Evolutionary conservation across 2,113 vertebrate genomes (phyloP).

Genomic region (Platysternon megacephalum): DNA sequence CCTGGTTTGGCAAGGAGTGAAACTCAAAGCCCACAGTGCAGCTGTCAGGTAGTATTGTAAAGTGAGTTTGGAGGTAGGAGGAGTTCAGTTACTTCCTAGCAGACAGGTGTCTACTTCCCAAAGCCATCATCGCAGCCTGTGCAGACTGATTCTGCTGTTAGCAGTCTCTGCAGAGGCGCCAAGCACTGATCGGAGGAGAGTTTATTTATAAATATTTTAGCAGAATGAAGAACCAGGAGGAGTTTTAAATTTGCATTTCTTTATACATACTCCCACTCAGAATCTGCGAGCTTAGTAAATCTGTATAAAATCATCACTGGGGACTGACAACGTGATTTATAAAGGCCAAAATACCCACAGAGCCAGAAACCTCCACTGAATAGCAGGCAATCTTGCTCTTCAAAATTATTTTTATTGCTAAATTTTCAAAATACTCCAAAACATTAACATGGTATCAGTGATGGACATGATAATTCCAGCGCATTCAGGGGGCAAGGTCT

Average conservation of each 20-base stretch:
- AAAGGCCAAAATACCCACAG: slow-evolving; percentile 50
- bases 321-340: slow-evolving; percentile 67
- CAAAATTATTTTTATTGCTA: slow-evolving; percentile 42
- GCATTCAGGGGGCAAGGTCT: background rate
- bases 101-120: slow-evolving; percentile 33
- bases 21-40: slow-evolving; percentile 10
- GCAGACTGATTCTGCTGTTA: slow-evolving; percentile 28
- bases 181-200: slow-evolving; percentile 52
- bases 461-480: background rate
- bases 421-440: background rate
- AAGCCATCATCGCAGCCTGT: slow-evolving; percentile 37
- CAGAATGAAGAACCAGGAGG: slow-evolving; percentile 69
- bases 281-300: slow-evolving; percentile 70
- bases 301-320: slow-evolving; percentile 52
- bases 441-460: background rate
- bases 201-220: slow-evolving; percentile 77
- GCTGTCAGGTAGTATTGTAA: background rate
- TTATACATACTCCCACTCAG: slow-evolving; percentile 68
- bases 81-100: slow-evolving; percentile 18
- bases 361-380: slow-evolving; percentile 49
- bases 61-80: background rate
- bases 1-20: background rate
- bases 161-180: slow-evolving; percentile 32
- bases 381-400: slow-evolving; percentile 40
- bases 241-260: slow-evolving; percentile 74